Evolutionary conservation across 2,797 vertebrate species (phyloP), one percentile per base, ranked within the genome.

Genomic region (Phyllotis vaccarum): DNA sequence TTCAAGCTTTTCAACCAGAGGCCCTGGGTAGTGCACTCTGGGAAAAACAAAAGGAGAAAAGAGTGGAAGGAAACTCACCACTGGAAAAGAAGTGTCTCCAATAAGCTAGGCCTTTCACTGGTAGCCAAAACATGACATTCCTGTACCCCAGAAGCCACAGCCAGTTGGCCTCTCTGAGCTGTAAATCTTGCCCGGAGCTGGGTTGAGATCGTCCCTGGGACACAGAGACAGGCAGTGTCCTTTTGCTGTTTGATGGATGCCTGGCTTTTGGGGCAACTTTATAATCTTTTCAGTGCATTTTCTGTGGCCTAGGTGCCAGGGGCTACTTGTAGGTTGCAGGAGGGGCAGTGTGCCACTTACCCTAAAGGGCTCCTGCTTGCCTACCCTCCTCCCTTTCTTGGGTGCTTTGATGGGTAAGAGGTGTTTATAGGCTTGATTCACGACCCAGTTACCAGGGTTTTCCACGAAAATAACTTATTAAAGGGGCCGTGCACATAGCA

Each of bases 381-480:
- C 37, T 43, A 34, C 49, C 91, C 91, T 91, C 91, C 91, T 91
- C 89, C 94, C 91, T 95, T 95, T 62, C 95, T 40, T 94, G 97
- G 98, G 98, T 96, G 95, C 98, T 98, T 98, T 98, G 98, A 98
- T 98, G 98, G 98, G 94, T 89, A 94, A 89, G 98, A 98, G 98
- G 98, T 98, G 98, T 98, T 98, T 98, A 98, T 98, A 97, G 98
- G 98, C 97, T 97, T 98, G 98, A 98, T 98, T 98, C 98, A 98
- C 92, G 97, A 98, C 98, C 11, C 72, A 97, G 94, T 98, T 98
- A 98, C 98, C 96, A 97, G 98, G 97, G 98, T 98, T 99, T 99
- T 98, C 98, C 98, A 98, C 98, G 98, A 98, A 99, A 98, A 98
- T 98, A 98, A 98, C 98, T 98, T 98, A 98, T 98, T 98, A 98